Evolutionary conservation across 2,888 invertebrate genomes (phyloP).

Genomic region (Pristionchus mayeri): DNA sequence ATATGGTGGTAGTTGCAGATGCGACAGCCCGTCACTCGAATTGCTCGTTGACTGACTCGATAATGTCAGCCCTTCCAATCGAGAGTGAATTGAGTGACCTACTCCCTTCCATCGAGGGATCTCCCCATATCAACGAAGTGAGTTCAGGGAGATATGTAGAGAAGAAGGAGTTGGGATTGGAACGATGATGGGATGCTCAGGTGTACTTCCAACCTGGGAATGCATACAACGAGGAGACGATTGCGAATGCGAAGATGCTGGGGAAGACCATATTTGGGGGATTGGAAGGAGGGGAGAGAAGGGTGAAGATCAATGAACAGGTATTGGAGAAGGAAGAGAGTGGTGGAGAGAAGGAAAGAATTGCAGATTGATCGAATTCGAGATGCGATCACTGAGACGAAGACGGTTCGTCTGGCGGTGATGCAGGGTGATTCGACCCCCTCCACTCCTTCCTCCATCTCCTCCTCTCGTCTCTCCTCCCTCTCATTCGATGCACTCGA

Average conservation of each 20-base stretch:
- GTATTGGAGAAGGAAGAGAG: slow-evolving; percentile 78
- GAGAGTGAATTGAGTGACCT: slow-evolving; percentile 55
- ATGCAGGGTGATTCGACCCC: slow-evolving; percentile 72
- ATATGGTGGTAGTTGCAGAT: neutral
- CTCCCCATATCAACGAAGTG: slow-evolving; percentile 57
- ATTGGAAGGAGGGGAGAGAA: slow-evolving; percentile 82
- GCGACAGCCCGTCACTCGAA: neutral
- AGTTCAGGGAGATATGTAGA: no score
- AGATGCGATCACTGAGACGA: slow-evolving; percentile 85
- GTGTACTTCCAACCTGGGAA: slow-evolving; percentile 74
- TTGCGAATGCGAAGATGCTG: slow-evolving; percentile 89
- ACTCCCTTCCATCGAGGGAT: slow-evolving; percentile 59
- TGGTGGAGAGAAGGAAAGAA: neutral
- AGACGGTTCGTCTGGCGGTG: slow-evolving; percentile 80
- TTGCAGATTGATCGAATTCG: slow-evolving; percentile 85
- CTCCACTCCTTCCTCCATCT: neutral
- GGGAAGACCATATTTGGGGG: slow-evolving; percentile 87
- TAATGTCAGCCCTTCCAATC: neutral
- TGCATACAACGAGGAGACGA: slow-evolving; percentile 85
- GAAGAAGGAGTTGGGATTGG: no score
- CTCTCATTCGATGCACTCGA: slow-evolving; percentile 82
- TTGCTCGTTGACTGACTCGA: neutral
- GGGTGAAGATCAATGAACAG: slow-evolving; percentile 88
- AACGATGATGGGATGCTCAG: no score
- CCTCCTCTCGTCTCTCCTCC: slow-evolving; percentile 18